These are phyloP conservation scores for Sitta europaea DNA, from an alignment of 2,113 vertebrate species.

Conservation along the genomic window DNA sequence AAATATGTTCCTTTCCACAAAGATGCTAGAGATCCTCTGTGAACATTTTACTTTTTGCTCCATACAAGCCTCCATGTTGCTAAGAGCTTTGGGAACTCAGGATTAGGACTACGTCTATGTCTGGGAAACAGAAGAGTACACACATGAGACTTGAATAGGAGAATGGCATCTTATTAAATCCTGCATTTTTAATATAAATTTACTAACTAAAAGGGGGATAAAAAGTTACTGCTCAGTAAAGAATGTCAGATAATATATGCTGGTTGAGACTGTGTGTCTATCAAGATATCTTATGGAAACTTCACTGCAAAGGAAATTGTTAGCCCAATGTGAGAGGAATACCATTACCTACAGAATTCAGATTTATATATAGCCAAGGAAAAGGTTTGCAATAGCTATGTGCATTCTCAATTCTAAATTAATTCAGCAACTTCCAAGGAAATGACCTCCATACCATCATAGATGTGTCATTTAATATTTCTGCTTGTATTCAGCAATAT, in stretches of 20 bases:
- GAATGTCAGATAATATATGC: not conserved
- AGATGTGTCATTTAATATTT: not conserved
- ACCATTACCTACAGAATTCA: not conserved
- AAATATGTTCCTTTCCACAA: not conserved
- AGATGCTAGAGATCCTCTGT: not conserved
- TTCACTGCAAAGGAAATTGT: not conserved
- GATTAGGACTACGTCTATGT: not conserved
- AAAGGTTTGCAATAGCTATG: not conserved
- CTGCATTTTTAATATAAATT: not conserved
- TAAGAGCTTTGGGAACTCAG: not conserved
- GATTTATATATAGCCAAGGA: not conserved
- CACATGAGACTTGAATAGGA: not conserved
- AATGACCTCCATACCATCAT: not conserved
- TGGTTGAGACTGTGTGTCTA: not conserved
- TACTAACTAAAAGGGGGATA: not conserved
- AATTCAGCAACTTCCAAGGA: not conserved
- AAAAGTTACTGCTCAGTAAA: not conserved
- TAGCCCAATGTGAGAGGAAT: not conserved
- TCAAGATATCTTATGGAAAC: not conserved
- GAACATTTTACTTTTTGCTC: not conserved
- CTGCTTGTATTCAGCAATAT: not conserved
- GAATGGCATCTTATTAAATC: not conserved
- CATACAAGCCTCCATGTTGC: not conserved
- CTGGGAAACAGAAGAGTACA: not conserved
- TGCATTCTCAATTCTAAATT: not conserved